A percentile compares a stretch with the other conserved stretches of the same genome.
Conservation (phyloP, 1,140 invertebrate species). For the Cydia pomonella region DNA sequence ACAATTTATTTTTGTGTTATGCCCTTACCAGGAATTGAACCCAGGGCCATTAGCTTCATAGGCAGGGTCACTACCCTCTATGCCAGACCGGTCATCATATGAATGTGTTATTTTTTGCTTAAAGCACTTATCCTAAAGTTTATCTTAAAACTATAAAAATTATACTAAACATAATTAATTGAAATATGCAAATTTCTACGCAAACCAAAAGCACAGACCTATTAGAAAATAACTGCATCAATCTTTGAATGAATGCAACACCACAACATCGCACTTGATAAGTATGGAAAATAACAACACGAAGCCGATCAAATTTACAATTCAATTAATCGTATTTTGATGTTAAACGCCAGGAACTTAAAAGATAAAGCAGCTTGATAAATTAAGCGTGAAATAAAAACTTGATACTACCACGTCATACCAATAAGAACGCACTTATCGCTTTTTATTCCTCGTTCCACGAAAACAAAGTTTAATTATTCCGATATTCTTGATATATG, state of each 20-base stretch:
- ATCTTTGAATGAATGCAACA: neutral
- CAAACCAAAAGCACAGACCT: neutral
- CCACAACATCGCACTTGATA: constrained; percentile 2
- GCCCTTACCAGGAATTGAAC: too few species aligned
- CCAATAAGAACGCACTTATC: constrained; percentile 25
- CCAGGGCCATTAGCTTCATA: too few species aligned
- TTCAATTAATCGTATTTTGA: constrained; percentile 9
- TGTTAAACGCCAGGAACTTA: neutral
- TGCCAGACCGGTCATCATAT: too few species aligned
- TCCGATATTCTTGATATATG: neutral
- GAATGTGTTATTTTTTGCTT: too few species aligned
- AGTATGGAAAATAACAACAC: constrained; percentile 9
- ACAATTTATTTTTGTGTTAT: too few species aligned
- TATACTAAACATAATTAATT: too few species aligned
- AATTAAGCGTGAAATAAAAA: constrained; percentile 24
- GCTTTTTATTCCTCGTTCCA: neutral
- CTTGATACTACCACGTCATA: constrained; percentile 25
- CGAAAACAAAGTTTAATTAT: constrained; percentile 23
- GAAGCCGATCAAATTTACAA: neutral
- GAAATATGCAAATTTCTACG: neutral
- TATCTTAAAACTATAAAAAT: too few species aligned
- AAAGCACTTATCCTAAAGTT: too few species aligned
- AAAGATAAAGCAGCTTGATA: constrained; percentile 5
- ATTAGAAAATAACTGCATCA: neutral
- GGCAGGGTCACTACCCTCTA: too few species aligned